phyloP scores from a whole-genome alignment of 2,888 invertebrate genomes.

The Dolomedes plantarius region DNA sequence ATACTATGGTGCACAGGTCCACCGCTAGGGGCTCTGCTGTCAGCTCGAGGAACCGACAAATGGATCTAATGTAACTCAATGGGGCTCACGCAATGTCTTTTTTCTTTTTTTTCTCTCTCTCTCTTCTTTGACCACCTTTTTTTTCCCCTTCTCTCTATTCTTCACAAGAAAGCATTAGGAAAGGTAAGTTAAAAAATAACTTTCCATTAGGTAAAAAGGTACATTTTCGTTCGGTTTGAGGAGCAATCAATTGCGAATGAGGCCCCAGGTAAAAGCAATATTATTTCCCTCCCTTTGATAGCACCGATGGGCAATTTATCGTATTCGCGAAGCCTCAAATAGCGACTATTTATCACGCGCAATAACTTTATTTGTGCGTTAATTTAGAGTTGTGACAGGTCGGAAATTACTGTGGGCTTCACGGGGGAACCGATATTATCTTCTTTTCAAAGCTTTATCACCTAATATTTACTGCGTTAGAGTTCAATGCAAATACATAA shows the following conservation, averaged over 20 bases:
- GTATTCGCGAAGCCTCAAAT: not conserved
- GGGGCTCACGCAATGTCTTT: slow-evolving; percentile 58
- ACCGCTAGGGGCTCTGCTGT: slow-evolving; percentile 40
- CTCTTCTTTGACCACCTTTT: slow-evolving; percentile 32
- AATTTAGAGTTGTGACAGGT: slow-evolving; percentile 7
- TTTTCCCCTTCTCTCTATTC: slow-evolving; percentile 26
- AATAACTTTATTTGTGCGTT: slow-evolving; percentile 50
- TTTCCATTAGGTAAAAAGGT: slow-evolving; percentile 68
- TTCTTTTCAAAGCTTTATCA: no score
- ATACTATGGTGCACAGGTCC: slow-evolving; percentile 48
- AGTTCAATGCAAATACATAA: no score
- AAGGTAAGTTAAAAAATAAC: slow-evolving; percentile 20
- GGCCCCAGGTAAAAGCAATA: slow-evolving; percentile 32
- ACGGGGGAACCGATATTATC: not conserved
- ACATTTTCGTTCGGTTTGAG: slow-evolving; percentile 33
- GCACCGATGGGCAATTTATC: slow-evolving; percentile 64
- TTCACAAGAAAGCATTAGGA: slow-evolving; percentile 48
- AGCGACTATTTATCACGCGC: slow-evolving; percentile 39
- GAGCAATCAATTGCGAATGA: slow-evolving; percentile 50
- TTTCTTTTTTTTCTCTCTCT: slow-evolving; percentile 24
- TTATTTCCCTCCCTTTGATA: slow-evolving; percentile 55
- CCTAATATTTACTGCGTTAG: no score
- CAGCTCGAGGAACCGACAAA: slow-evolving; percentile 63
- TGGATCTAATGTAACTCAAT: slow-evolving; percentile 59
- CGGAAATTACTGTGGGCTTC: not conserved